Percentiles rank a stretch among this genome's conserved stretches.
Conservation (phyloP, 2,113 vertebrate species). For the Bos indicus region DNA sequence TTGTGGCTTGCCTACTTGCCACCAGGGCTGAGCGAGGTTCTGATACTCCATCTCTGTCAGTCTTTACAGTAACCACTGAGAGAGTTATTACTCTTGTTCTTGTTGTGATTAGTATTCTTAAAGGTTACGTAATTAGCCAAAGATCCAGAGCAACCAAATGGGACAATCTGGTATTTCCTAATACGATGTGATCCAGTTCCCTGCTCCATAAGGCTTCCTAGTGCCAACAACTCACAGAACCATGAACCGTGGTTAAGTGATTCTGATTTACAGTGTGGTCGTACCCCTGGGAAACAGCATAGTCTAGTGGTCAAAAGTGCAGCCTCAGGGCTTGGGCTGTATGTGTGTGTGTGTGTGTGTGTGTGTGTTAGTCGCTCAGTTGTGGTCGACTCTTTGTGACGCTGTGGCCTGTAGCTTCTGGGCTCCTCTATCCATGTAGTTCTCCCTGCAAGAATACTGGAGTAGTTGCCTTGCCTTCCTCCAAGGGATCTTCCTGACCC, state of each 20-base stretch:
- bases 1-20: fast-evolving
- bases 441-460: not conserved
- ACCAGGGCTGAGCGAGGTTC: not conserved
- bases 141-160: not conserved
- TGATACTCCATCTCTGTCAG: fast-evolving
- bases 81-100: fast-evolving
- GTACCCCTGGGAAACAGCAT: not conserved
- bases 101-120: not conserved
- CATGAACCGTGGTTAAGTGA: not conserved
- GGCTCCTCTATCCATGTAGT: not conserved
- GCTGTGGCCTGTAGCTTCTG: not conserved
- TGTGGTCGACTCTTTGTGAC: not conserved
- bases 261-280: not conserved
- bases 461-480: not conserved
- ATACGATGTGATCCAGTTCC: not conserved
- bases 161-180: not conserved
- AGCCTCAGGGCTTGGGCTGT: not conserved
- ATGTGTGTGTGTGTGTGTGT: not conserved
- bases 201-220: not conserved
- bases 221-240: not conserved
- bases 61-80: not conserved
- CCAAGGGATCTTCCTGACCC: not conserved
- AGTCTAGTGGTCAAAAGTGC: not conserved
- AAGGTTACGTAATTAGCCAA: not conserved
- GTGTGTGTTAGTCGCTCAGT: not conserved